phyloP scores from a whole-genome alignment of 2,113 vertebrate genomes.

The Xerus inauris region DNA sequence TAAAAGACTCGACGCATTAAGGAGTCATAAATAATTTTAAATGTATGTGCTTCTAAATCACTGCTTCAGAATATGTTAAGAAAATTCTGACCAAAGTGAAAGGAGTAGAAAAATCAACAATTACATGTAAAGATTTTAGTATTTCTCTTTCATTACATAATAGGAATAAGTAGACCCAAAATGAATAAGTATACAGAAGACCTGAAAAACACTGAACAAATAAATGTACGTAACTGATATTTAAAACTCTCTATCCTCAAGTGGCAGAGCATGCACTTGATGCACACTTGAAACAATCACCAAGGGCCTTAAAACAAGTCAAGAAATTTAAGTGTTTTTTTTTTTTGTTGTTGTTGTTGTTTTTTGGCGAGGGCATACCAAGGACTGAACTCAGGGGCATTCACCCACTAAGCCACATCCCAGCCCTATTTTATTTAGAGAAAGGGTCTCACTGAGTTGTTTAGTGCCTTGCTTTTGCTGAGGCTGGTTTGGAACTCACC shows the following conservation, averaged over 20 bases:
- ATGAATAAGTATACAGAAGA: neutral
- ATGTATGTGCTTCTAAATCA: neutral
- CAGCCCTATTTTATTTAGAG: too few species aligned
- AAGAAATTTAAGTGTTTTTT: neutral
- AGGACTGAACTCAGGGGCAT: too few species aligned
- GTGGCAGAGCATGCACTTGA: neutral
- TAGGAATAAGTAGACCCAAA: neutral
- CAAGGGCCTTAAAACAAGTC: neutral
- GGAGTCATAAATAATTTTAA: neutral
- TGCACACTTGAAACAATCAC: neutral
- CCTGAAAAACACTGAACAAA: neutral
- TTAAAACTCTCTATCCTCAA: neutral
- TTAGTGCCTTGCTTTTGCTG: too few species aligned
- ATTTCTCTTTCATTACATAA: neutral
- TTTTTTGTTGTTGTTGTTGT: too few species aligned
- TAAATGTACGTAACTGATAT: neutral
- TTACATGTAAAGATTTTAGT: neutral
- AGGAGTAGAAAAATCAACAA: neutral
- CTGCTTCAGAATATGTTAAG: neutral
- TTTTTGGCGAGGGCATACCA: rapidly evolving
- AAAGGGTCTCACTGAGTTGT: too few species aligned
- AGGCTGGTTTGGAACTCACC: too few species aligned
- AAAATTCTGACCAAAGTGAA: neutral
- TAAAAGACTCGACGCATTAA: neutral
- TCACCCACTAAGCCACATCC: too few species aligned